Evolutionary conservation across 64 coral and sea anemone genomes (phyloP), one percentile per base, ranked within the genome.

Genomic region (Acropora yongei): DNA sequence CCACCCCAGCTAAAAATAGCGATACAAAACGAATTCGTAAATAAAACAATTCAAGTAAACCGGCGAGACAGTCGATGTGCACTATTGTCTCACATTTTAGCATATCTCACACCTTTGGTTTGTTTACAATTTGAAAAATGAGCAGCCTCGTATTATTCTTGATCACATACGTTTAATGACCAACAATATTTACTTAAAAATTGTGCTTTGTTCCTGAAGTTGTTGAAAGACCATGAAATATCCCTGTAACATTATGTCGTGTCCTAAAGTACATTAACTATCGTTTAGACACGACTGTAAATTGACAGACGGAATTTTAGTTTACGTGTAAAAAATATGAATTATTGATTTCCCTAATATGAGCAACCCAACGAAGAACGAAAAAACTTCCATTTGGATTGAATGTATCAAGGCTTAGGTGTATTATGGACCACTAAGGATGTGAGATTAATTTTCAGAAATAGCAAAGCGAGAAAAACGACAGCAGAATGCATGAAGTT

Each of bases 71-170:
- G 30, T 30, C 30, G 30, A 30, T 30, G 30, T 30, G 30, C 30
- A 30, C 30, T 50, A 78, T 78, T 78, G 78, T 80, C 53, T 42
- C 11, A 1, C 9, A 9, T 65, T 61, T 63, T 43, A 82, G 58
- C 8, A 4, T 48, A 49, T 75, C 18, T 80, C 48, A 51, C 20
- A 39, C 49, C 49, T n/a, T 80, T 58, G 20, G 53, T 65, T 82
- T 82, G 79, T 82, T 82, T 82, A 82, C 57, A 30, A 30, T 44
- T 63, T 65, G 41, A 44, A 43, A 45, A 76, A 76, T 45, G 8
- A 12, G 0, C 2, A 48, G 3, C 1, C 6, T 44, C 13, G 12
- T 76, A 74, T n/a, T 39, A 74, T 74, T 3, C 8, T 42, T 76
- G 20, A 44, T 40, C 5, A 6, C 19, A 3, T 2, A 1, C 2